These are phyloP conservation scores for Cinclus cinclus DNA, from an alignment of 2,113 vertebrate genomes.

Conservation along the genomic window DNA sequence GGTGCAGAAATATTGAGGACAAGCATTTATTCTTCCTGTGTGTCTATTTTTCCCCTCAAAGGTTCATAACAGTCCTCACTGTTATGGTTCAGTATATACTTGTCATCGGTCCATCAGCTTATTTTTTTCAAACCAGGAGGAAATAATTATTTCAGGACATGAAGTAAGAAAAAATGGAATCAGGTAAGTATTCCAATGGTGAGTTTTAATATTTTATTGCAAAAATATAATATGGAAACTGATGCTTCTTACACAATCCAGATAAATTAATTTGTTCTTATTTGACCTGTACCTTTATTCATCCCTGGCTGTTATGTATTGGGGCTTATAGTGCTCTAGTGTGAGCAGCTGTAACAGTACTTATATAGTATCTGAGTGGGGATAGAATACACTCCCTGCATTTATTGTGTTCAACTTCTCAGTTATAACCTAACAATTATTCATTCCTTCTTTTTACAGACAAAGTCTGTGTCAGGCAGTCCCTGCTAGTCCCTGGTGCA, in stretches of 20 bases:
- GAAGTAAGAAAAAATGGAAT: constrained; percentile 87
- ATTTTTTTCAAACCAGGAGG: constrained; percentile 92
- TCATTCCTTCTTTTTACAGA: neutral
- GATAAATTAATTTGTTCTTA: neutral
- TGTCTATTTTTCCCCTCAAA: constrained; percentile 57
- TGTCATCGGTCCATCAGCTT: constrained; percentile 91
- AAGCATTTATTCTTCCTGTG: neutral
- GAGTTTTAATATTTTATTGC: neutral
- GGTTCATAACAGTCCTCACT: constrained; percentile 93
- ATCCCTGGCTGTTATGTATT: neutral
- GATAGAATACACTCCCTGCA: neutral
- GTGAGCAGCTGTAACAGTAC: neutral
- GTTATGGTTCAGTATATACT: constrained; percentile 84
- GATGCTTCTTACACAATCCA: neutral
- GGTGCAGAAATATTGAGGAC: neutral
- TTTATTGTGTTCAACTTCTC: neutral
- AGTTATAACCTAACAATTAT: neutral
- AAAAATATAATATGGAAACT: neutral
- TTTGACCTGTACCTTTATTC: neutral
- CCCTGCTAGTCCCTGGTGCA: neutral
- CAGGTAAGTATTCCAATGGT: constrained; percentile 74
- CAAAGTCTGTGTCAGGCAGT: neutral
- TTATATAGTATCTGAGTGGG: neutral
- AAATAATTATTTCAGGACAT: constrained; percentile 92
- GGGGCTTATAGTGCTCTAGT: neutral